Evolutionary conservation across 2,113 vertebrate genomes (phyloP), one percentile per base, ranked within the genome.

Genomic region (Benitochromis conjunctus): DNA sequence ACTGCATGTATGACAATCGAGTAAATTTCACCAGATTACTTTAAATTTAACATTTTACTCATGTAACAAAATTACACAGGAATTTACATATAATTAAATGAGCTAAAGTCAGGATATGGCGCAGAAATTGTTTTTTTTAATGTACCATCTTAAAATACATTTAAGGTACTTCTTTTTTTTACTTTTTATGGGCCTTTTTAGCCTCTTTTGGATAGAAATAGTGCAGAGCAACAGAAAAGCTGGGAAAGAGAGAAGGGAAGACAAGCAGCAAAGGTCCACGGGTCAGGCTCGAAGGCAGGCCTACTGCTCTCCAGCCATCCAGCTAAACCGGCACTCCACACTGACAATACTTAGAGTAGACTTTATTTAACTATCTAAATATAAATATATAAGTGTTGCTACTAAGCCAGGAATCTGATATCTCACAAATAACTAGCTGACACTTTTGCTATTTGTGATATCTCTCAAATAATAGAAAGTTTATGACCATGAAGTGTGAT

Each of bases 281-380:
- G 19, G 10, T 64, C 34, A 64, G 60, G 38, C 60, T 64, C n/a
- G 34, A 64, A 38, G 19, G 34, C 19, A 38, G 34, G 11, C 62
- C 19, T 38, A 38, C 36, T 38, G 36, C 36, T 3, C 34, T 66
- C 19, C 34, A 13, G 34, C 60, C 19, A 21, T 38, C 38, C 34
- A 66, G 11, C 60, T 66, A 64, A 64, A 4, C 29, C 4, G 4
- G 60, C 60, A 13, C n/a, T 0, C 60, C 1, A 38, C 34, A 0
- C 34, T 66, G 0, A 66, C 38, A 38, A 66, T 66, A 38, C 38
- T 64, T 26, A 26, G n/a, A n/a, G n/a, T n/a, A n/a, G 26, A 26
- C 26, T 26, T 26, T 26, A 26, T 26, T 26, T 26, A 38, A 38
- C 60, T 64, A 64, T 38, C 34, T 66, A 38, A 66, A 21, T 38